phyloP scores from a whole-genome alignment of 2,888 invertebrate species.

The Oscheius sp. region DNA sequence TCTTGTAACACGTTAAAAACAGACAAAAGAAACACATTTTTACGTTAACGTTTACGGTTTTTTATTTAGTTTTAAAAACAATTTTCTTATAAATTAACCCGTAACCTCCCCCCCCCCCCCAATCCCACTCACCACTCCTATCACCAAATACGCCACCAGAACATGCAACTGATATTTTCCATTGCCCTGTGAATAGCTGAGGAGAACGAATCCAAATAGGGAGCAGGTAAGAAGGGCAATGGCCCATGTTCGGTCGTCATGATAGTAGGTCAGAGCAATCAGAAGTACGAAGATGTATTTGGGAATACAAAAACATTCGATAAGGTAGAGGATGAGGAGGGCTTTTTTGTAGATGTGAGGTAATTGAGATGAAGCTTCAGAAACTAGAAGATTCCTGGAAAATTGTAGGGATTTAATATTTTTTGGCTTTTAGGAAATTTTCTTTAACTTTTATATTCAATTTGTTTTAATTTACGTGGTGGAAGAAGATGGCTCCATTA shows the following conservation, averaged over 20 bases:
- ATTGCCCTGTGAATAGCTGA: background rate
- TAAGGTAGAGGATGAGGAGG: background rate
- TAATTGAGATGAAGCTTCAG: too few species aligned
- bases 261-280: background rate
- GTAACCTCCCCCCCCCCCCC: background rate
- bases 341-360: background rate
- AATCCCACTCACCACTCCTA: conserved; percentile 21
- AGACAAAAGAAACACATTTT: too few species aligned
- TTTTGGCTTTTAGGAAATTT: too few species aligned
- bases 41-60: too few species aligned
- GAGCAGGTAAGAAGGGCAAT: conserved; percentile 9
- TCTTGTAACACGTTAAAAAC: too few species aligned
- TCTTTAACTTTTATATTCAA: too few species aligned
- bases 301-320: conserved; percentile 11
- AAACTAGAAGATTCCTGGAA: too few species aligned
- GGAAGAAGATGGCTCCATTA: too few species aligned
- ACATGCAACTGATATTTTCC: background rate
- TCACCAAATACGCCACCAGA: background rate
- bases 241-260: background rate
- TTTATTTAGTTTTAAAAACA: background rate
- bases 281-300: conserved; percentile 14
- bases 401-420: too few species aligned
- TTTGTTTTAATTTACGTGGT: too few species aligned
- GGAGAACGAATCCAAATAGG: conserved; percentile 9
- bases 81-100: background rate